Conservation (phyloP, 2,888 invertebrate species). For the Mamestra brassicae region DNA sequence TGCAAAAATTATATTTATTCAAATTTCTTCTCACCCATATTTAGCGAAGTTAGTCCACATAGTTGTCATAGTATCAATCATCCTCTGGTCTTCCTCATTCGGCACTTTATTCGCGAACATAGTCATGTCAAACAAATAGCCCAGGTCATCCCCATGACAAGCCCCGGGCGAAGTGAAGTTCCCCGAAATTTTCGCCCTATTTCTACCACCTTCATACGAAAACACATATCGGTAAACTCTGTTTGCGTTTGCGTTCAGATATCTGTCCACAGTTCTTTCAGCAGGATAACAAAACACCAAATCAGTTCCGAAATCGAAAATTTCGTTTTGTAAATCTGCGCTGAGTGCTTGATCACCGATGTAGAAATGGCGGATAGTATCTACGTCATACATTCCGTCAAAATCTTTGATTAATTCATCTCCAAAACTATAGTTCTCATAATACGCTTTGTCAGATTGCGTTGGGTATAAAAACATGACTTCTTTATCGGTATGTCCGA, state of each 20-base stretch:
- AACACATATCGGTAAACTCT: constrained; percentile 47
- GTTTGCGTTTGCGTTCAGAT: constrained; percentile 32
- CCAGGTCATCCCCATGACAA: constrained; percentile 46
- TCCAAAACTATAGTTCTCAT: constrained; percentile 43
- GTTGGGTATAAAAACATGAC: constrained; percentile 51
- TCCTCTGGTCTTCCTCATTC: constrained; percentile 42
- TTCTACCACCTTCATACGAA: constrained; percentile 51
- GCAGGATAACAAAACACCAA: constrained; percentile 44
- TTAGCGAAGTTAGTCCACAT: constrained; percentile 58
- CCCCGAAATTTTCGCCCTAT: constrained; percentile 12
- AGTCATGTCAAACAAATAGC: constrained; percentile 36
- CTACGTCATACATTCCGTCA: constrained; percentile 27
- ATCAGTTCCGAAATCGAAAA: constrained; percentile 48
- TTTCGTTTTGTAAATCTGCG: constrained; percentile 20
- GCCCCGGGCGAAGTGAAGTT: constrained; percentile 49
- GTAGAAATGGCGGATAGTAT: constrained; percentile 46
- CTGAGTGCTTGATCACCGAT: constrained; percentile 35
- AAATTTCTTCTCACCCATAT: constrained; percentile 40
- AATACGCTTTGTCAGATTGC: constrained; percentile 37
- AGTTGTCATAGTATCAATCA: constrained; percentile 52
- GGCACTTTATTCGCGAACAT: constrained; percentile 18
- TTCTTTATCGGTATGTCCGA: constrained; percentile 52
- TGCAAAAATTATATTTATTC: not conserved
- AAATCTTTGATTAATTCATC: constrained; percentile 37
- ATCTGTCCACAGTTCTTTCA: constrained; percentile 48